phyloP scores from a whole-genome alignment of 2,888 invertebrate genomes.

The Copidosoma aretas region DNA sequence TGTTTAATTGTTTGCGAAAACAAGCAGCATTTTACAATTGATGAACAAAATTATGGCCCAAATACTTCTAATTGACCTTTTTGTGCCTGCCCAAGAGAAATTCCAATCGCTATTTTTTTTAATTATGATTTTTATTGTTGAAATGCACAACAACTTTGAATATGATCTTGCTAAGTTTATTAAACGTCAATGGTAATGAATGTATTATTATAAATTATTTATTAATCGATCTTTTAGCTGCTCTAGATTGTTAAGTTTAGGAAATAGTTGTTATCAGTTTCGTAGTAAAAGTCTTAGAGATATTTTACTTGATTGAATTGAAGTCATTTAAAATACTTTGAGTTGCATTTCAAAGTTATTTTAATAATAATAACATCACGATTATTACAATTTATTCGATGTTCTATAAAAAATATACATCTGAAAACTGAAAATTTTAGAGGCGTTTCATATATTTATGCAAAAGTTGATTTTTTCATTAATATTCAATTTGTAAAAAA shows the following conservation, averaged over 20 bases:
- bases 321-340: neutral
- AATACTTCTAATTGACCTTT: conserved; percentile 40
- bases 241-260: conserved; percentile 15
- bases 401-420: neutral
- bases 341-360: neutral
- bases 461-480: too few relatives aligned
- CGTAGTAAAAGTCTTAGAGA: neutral
- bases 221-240: conserved; percentile 14
- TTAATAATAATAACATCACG: neutral
- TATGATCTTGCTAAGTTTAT: conserved; percentile 30
- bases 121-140: conserved; percentile 25
- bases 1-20: conserved; percentile 15
- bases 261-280: neutral
- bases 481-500: too few relatives aligned
- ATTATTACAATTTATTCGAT: neutral
- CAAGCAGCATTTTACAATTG: conserved; percentile 3
- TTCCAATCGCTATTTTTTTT: conserved; percentile 27
- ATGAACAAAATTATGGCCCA: conserved; percentile 24
- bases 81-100: conserved; percentile 40
- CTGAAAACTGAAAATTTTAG: too few relatives aligned
- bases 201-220: conserved; percentile 17
- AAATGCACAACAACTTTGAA: conserved; percentile 35
- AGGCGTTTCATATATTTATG: too few relatives aligned
- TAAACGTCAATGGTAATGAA: too few relatives aligned
- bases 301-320: neutral